phyloP scores from a whole-genome alignment of 1,140 invertebrate species.

The Bombus affinis region DNA sequence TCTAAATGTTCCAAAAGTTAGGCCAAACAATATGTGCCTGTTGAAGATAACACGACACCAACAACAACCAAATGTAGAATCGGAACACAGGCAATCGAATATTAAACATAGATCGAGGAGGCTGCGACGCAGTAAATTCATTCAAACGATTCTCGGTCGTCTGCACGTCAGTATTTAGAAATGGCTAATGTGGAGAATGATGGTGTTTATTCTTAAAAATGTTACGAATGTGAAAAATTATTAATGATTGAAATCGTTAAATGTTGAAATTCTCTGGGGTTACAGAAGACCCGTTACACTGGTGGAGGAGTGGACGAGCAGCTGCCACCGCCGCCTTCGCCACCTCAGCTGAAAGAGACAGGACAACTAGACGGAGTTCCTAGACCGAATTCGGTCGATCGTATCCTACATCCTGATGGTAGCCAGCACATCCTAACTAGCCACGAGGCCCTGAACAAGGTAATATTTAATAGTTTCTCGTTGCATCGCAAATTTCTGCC shows the following conservation, averaged over 20 bases:
- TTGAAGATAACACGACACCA: neutral
- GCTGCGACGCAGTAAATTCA: neutral
- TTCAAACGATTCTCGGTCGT: neutral
- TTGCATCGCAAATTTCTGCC: neutral
- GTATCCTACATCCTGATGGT: conserved; percentile 73
- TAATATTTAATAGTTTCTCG: conserved; percentile 45
- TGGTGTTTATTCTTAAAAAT: neutral
- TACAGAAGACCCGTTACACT: conserved; percentile 84
- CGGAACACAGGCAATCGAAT: neutral
- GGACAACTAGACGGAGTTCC: conserved; percentile 72
- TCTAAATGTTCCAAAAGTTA: conserved; percentile 14
- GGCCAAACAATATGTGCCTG: neutral
- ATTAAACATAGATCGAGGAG: neutral
- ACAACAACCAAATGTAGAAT: neutral
- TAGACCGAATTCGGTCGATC: conserved; percentile 77
- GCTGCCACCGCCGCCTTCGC: conserved; percentile 84
- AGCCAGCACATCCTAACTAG: conserved; percentile 65
- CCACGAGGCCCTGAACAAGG: conserved; percentile 73
- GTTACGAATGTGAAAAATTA: neutral
- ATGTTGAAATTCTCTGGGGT: conserved; percentile 50
- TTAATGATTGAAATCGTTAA: neutral
- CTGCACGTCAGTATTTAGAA: conserved; percentile 17
- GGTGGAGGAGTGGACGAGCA: conserved; percentile 80
- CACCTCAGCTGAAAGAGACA: conserved; percentile 80
- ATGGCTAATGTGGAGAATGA: neutral